Conservation (phyloP, 2,888 invertebrate species). For the Lasioglossum figueresi region DNA sequence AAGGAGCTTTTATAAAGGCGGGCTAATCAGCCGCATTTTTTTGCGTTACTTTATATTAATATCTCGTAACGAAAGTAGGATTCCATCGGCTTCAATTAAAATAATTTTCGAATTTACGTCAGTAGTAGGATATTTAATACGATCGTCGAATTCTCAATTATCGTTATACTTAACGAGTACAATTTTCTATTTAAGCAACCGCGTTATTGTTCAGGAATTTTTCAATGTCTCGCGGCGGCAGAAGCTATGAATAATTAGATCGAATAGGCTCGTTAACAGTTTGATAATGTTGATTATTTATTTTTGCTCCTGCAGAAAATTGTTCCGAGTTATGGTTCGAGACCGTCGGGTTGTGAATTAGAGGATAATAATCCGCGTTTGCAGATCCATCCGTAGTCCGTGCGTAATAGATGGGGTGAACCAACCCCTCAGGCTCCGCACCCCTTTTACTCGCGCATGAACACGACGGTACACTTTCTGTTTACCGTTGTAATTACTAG, state of each 20-base stretch:
- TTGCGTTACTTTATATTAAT: not conserved
- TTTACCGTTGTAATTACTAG: slow-evolving; percentile 8
- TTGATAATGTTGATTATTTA: not conserved
- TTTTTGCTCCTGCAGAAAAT: not conserved
- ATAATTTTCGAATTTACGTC: not conserved
- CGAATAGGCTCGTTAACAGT: not conserved
- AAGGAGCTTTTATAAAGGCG: not conserved
- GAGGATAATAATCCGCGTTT: not conserved
- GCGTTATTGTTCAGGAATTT: not conserved
- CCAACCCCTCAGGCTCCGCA: not conserved
- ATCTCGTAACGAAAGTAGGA: not conserved
- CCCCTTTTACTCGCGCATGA: slow-evolving; percentile 6
- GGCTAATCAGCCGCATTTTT: not conserved
- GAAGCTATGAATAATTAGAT: not conserved
- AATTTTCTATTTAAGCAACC: not conserved
- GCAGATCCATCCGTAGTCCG: slow-evolving; percentile 2
- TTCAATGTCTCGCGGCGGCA: not conserved
- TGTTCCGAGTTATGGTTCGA: not conserved
- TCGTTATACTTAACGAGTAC: not conserved
- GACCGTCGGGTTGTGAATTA: not conserved
- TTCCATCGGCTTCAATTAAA: not conserved
- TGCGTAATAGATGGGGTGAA: not conserved
- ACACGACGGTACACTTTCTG: slow-evolving; percentile 8
- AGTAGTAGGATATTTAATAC: not conserved
- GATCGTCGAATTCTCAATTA: not conserved